phyloP scores from a whole-genome alignment of 2,888 invertebrate species.

The Agapetus fuscipes region DNA sequence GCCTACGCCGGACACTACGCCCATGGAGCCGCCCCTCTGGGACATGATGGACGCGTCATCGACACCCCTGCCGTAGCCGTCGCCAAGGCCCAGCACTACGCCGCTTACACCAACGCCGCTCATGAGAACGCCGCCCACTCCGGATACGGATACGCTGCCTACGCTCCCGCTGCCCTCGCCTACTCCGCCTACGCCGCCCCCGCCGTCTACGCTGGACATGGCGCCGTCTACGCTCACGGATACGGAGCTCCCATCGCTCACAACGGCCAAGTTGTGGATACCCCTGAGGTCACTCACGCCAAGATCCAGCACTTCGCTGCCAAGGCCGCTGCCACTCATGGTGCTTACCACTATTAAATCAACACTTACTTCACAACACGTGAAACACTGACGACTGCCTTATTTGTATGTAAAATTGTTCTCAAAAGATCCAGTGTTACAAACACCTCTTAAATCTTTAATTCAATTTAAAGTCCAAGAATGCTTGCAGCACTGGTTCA shows the following conservation, averaged over 20 bases:
- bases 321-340: conserved; percentile 27
- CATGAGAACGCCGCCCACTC: conserved; percentile 24
- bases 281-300: conserved; percentile 1
- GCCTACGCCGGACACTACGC: conserved; percentile 35
- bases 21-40: conserved; percentile 42
- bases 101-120: conserved; percentile 28
- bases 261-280: conserved; percentile 31
- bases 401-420: too few relatives aligned
- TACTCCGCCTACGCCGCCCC: conserved; percentile 11
- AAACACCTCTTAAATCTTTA: too few relatives aligned
- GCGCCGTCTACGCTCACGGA: conserved; percentile 5
- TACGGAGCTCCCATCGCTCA: conserved; percentile 27
- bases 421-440: too few relatives aligned
- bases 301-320: conserved; percentile 46
- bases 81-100: conserved; percentile 48
- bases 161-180: neutral
- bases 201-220: conserved; percentile 18
- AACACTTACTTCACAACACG: too few relatives aligned
- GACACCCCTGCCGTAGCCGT: conserved; percentile 53
- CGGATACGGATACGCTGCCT: conserved; percentile 1
- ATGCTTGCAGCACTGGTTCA: too few relatives aligned
- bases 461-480: too few relatives aligned
- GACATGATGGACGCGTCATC: conserved; percentile 36
- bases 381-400: too few relatives aligned
- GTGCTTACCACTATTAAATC: neutral